These are phyloP conservation scores for Parotia lawesii DNA, from an alignment of 2,113 vertebrate genomes.

Conservation along the genomic window DNA sequence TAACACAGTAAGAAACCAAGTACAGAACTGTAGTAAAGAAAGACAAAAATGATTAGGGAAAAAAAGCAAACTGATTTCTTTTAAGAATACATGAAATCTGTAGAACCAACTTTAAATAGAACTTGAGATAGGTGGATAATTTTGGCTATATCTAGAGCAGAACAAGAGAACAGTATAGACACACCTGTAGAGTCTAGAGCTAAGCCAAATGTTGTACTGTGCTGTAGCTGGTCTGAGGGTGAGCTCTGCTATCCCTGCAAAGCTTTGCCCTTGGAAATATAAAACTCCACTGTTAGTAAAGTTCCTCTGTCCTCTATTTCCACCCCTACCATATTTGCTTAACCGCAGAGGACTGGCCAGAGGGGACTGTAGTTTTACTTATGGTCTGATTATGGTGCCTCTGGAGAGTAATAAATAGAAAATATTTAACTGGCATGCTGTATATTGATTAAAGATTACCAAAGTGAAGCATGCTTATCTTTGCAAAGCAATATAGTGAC, in stretches of 20 bases:
- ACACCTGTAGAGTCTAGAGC: neutral
- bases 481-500: neutral
- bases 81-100: neutral
- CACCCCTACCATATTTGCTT: neutral
- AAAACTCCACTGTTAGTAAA: neutral
- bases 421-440: neutral
- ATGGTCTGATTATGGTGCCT: neutral
- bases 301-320: neutral
- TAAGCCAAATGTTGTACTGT: accelerated
- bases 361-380: neutral
- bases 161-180: neutral
- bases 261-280: neutral
- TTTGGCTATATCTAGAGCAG: neutral
- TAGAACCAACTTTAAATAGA: neutral
- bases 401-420: neutral
- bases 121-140: neutral
- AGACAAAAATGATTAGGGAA: accelerated
- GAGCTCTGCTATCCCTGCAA: neutral
- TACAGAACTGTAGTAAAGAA: neutral
- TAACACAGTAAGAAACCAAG: neutral
- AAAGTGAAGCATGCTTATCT: neutral
- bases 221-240: neutral
- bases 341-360: neutral
- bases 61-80: neutral
- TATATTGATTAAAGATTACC: neutral